Base-by-base conservation (phyloP, 2,113 vertebrate genomes). In the Pangasianodon gigas region DNA sequence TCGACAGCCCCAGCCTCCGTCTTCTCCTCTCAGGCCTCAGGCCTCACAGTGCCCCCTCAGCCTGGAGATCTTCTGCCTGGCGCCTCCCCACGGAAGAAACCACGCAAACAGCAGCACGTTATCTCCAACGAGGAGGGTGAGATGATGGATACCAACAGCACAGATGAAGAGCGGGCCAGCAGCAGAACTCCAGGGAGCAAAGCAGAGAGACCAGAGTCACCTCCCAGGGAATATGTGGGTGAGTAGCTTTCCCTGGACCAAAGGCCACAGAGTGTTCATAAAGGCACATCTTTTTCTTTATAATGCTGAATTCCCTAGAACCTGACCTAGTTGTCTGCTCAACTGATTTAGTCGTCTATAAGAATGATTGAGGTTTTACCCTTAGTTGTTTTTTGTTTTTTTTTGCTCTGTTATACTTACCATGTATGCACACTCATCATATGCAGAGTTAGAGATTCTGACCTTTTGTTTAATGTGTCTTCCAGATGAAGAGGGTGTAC, bases 61-160 rank as follows among this genome's bases (percentile, higher is more conserved):
- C 32, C 96, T 2, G 98, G 96, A 8, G 98, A 99, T 91, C 95
- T 99, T 84, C 97, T 97, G 37, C 97, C 98, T 0, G 98, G 98
- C 88, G 98, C 98, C 84, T 99, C 98, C 0, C 98, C 98, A 0
- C 96, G 98, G 90, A 99, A 99, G 92, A 99, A 99, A 90, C 98
- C 98, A 58, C 97, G 98, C 80, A 99, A 99, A 93, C 98, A 99
- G 93, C 98, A 99, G 94, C 98, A 99, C 0, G 95, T 99, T 58
- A 99, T 99, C 92, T 99, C 98, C 24, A 99, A 98, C 0, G 98
- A 99, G 94, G 98, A 99, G 93, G 98, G 97, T 0, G 98, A 99
- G 89, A 99, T 99, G 98, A 97, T 99, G 96, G 98, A 99, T 95
- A 97, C 98, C 14, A 99, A 99, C 93, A 99, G 98, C 94, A 99